Base-by-base conservation (phyloP, 64 coral and sea anemone genomes). In the Actinia equina region DNA sequence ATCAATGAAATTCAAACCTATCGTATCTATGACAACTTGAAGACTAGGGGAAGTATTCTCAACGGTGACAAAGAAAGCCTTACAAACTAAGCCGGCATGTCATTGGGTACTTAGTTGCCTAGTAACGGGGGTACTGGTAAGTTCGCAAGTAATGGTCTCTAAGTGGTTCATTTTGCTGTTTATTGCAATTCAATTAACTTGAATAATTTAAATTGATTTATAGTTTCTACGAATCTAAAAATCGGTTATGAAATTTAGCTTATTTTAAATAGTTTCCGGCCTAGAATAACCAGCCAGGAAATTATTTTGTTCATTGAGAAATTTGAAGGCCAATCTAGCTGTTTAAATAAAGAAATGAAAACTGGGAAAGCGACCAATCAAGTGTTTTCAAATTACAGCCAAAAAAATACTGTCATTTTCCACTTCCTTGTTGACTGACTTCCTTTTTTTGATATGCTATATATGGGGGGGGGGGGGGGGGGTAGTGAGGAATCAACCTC, bases 51-150 rank as follows among this genome's bases (percentile, higher is more conserved):
- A 74, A 74, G 25, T 30, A 74, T 74, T 74, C n/a, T 30, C 8
- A 30, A 74, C n/a, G 27, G 5, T 37, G 22, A 74, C 69, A 74
- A 74, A 74, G 25, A 74, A 74, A 74, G 26, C 69, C 12, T 41
- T 37, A 74, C 69, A 41, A 42, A 23, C 69, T 74, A 37, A 74
- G 69, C 25, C 13, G 12, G 25, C 26, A 74, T 74, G 26, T 42
- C 25, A 74, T 74, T 74, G 69, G 69, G 69, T 74, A 74, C n/a
- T 74, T 74, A 37, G 69, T 74, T 74, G 69, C 26, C 25, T 74
- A 74, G 69, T 74, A 30, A 74, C 69, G 69, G 69, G 69, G 3
- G 69, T 1, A 74, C n/a, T 30, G 25, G 69, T 30, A 25, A 74
- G n/a, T 13, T 26, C 7, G 69, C 23, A 71, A 37, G n/a, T 74